Conservation (phyloP, 2,888 invertebrate genomes). For the Lasioglossum calceatum region DNA sequence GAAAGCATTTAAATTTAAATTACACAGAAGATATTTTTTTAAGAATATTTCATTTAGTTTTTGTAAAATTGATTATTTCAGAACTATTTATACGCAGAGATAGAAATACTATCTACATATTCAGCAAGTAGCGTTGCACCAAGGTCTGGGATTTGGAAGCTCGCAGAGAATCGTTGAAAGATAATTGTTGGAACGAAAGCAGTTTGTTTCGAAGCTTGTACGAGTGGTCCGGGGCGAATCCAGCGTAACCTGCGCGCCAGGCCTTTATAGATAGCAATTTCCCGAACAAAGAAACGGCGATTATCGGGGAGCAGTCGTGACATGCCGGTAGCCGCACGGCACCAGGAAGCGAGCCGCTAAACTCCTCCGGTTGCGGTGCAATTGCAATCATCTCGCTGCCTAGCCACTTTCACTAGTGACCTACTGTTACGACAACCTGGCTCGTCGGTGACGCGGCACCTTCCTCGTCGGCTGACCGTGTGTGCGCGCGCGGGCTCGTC, state of each 20-base stretch:
- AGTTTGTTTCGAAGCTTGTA: not conserved
- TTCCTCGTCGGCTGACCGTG: constrained; percentile 39
- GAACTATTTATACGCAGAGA: no score
- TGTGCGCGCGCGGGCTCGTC: constrained; percentile 20
- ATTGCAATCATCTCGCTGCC: constrained; percentile 80
- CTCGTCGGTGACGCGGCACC: constrained; percentile 70
- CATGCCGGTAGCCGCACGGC: constrained; percentile 58
- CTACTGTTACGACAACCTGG: constrained; percentile 79
- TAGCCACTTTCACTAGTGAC: constrained; percentile 83
- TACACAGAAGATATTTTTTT: no score
- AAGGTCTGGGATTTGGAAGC: no score
- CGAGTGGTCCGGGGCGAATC: not conserved
- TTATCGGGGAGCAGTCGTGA: constrained; percentile 57
- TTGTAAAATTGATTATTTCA: no score
- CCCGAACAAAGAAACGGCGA: constrained; percentile 57
- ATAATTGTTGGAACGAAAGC: not conserved
- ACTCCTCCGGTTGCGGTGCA: constrained; percentile 74
- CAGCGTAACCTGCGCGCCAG: not conserved
- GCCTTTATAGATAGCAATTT: constrained; percentile 42
- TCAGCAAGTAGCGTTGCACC: no score
- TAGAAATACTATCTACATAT: no score
- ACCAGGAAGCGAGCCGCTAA: constrained; percentile 79
- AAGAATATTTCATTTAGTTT: no score
- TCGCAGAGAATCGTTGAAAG: no score
- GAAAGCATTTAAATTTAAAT: no score